Conservation (phyloP, 2,888 invertebrate species). For the Galerucella nymphaeae region DNA sequence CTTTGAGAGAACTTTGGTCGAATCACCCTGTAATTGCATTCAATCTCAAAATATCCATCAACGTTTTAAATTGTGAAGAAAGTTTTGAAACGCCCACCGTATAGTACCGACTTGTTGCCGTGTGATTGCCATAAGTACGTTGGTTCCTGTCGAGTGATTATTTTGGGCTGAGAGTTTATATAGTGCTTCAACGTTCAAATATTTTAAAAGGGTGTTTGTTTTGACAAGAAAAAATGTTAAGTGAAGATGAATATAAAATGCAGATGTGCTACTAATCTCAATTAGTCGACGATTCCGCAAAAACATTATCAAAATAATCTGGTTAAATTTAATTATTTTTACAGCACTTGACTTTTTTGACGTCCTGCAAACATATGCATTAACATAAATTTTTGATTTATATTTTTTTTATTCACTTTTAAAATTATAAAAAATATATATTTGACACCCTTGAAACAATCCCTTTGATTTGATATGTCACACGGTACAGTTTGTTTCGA, state of each 20-base stretch:
- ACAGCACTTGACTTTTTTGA: slow-evolving; percentile 30
- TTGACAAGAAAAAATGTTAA: slow-evolving; percentile 34
- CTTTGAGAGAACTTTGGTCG: neutral
- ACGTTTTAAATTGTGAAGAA: too few species aligned
- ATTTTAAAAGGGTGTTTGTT: slow-evolving; percentile 25
- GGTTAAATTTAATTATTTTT: slow-evolving; percentile 20
- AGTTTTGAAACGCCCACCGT: too few species aligned
- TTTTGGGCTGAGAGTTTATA: slow-evolving; percentile 5
- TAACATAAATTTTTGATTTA: too few species aligned
- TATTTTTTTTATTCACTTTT: too few species aligned
- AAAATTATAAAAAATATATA: too few species aligned
- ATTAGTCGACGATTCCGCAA: slow-evolving; percentile 24
- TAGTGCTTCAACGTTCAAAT: slow-evolving; percentile 5
- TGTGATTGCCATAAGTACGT: too few species aligned
- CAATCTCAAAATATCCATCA: too few species aligned
- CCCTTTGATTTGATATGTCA: too few species aligned
- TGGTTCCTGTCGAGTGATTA: neutral
- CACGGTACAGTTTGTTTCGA: too few species aligned
- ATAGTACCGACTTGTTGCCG: too few species aligned
- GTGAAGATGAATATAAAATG: slow-evolving; percentile 27
- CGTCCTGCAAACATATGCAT: slow-evolving; percentile 25
- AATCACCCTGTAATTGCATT: too few species aligned
- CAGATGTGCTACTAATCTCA: slow-evolving; percentile 35
- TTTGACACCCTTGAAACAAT: too few species aligned
- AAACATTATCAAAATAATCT: slow-evolving; percentile 31